Evolutionary conservation across 1,140 invertebrate genomes (phyloP), one percentile per base, ranked within the genome.

Genomic region (Neotoxoptera formosana): DNA sequence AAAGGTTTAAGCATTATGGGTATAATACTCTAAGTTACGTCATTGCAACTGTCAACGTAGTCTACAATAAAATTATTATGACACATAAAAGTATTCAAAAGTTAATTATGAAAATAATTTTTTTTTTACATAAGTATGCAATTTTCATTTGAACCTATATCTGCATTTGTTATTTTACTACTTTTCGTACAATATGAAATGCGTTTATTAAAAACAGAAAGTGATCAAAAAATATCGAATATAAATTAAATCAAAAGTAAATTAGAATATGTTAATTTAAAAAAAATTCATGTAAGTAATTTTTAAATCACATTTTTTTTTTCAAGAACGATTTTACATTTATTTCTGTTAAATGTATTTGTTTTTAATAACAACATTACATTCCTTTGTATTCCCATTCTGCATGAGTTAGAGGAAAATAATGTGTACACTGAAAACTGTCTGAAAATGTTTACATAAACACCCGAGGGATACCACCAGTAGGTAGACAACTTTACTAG

Each of bases 401-500:
- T 45, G 8, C 83, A 84, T 14, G 83, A 84, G 41, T 41, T 84
- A 84, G 83, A 84, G 83, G 36, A 76, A 84, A 41, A 84, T 84
- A 84, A 84, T 84, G 83, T 45, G 36, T 84, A 25, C 83, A 25
- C 41, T 84, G 41, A 41, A 41, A 84, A 84, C 83, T 45, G 21
- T 84, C 83, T 84, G 36, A 45, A 84, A 41, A 41, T 41, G 36
- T 41, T 84, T 41, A 84, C 83, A 41, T 41, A 41, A 84, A 45
- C 41, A 41, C 83, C 83, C 41, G 9, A 45, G 36, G 36, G 83
- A 25, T 84, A 84, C 20, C 21, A 84, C 20, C 34, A 84, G 23
- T 41, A 4, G 83, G 83, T 84, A 84, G 83, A 41, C 36, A 84
- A 83, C 83, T 84, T 84, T 41, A 76, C 60, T 76, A 76, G 60